Evolutionary conservation across 2,113 vertebrate genomes (phyloP), one percentile per base, ranked within the genome.

Genomic region (Picathartes gymnocephalus): DNA sequence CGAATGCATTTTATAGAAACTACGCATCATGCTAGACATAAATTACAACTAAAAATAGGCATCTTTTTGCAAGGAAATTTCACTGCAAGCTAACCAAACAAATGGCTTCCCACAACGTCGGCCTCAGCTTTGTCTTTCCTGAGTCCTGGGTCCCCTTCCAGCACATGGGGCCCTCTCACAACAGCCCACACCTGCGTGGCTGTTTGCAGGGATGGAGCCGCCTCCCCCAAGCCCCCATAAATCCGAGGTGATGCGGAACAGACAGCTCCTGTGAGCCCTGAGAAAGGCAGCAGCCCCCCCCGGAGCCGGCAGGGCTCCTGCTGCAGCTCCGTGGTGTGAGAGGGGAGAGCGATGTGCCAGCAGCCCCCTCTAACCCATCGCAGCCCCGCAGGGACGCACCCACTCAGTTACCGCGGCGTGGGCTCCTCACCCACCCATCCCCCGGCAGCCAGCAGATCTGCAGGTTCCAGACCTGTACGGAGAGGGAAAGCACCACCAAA

Each of bases 401-500:
- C 47, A 54, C 78, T 17, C 84, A 27, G 39, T 68, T 21, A 54
- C 51, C 45, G 15, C 47, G 16, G 1, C 44, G 11, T 2, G 77
- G 77, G 35, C 88, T 88, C 90, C 92, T 90, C 94, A 85, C 81
- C 93, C 90, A 6, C 81, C 90, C 88, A 66, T 11, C 56, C 71
- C 76, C 39, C 30, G 17, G 18, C 70, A 86, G 94, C 37, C 84
- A 91, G 25, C 93, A 88, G 81, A 42, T 42, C 92, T 86, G 92
- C 90, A 79, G 79, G 24, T 79, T 91, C 88, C 86, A 72, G 28
- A 92, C 86, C 92, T 95, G 89, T 4, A 24, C 81, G 89, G 74
- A 35, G 44, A 78, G 86, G 70, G 71, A 58, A 87, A 97, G 68
- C 81, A 92, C 88, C 88, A 87, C 92, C 94, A 76, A 68, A 97